Base-by-base conservation (phyloP, 2,797 vertebrate genomes). In the Yasuhikotakia modesta region DNA sequence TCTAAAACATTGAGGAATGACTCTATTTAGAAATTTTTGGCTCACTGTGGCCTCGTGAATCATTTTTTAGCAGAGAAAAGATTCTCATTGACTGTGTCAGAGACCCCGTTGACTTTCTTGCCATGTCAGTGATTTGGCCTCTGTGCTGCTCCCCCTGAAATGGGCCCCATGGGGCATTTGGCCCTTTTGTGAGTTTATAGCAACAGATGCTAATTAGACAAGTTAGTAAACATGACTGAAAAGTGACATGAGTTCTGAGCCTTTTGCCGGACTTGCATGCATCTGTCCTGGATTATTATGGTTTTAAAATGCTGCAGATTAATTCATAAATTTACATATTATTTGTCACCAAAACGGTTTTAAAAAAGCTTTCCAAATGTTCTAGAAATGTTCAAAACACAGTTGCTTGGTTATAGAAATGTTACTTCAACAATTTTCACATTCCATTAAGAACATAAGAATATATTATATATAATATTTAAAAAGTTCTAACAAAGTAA, bases 131-230 rank as follows among this genome's bases (percentile, higher is more conserved):
- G 78, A 81, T 79, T 81, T 79, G 73, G 79, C 76, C 81, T 7
- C 24, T 30, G 57, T 30, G 55, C 55, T 27, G 55, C 61, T 79
- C 39, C 10, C 81, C 74, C 53, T 82, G 74, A 81, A 80, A 71
- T 66, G 68, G 43, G 71, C 78, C 82, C 68, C 75, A 69, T 55
- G 79, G 79, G 81, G 61, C 79, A 70, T 82, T 68, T 72, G 84
- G 80, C 39, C 67, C 81, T 82, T 87, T 83, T 87, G 84, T 86
- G 77, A 71, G 73, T 86, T 85, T 84, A 82, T 81, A 79, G 84
- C 77, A 77, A 87, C 79, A 78, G 86, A 85, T 84, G 76, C 82
- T 85, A 86, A 87, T 86, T 74, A 83, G 84, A 83, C 81, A 80
- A 85, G 79, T 80, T 73, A 67, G 73, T 73, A 85, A 84, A 85